Conservation (phyloP, 2,888 invertebrate genomes). For the Eulithis testata region DNA sequence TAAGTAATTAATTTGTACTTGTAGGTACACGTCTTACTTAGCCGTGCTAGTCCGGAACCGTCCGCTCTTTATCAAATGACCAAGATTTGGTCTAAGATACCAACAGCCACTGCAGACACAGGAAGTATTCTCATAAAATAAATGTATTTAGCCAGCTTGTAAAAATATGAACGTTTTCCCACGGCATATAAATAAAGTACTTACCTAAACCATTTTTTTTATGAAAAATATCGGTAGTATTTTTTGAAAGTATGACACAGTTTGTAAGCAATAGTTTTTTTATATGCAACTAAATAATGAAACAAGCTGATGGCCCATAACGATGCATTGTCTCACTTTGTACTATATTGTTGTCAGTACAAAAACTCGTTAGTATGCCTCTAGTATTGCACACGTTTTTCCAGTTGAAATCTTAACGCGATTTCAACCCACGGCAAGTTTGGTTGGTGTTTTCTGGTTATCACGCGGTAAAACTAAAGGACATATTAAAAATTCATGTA, state of each 20-base stretch:
- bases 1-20: constrained; percentile 15
- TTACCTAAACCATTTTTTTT: not conserved
- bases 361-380: not conserved
- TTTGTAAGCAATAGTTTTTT: not conserved
- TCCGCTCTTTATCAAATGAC: not conserved
- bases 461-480: not conserved
- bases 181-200: too few species aligned
- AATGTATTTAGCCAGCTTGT: too few species aligned
- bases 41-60: not conserved
- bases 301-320: too few species aligned
- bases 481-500: not conserved
- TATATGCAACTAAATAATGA: too few species aligned
- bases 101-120: too few species aligned
- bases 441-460: not conserved
- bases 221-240: not conserved
- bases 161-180: too few species aligned
- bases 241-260: not conserved
- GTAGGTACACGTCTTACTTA: constrained; percentile 7
- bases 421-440: not conserved
- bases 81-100: not conserved
- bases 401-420: not conserved
- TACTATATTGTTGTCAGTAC: not conserved
- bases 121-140: too few species aligned
- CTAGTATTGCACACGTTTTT: not conserved
- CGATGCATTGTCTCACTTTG: too few species aligned